Evolutionary conservation across 2,888 invertebrate genomes (phyloP).

Genomic region (Meiosimyza platycephala): DNA sequence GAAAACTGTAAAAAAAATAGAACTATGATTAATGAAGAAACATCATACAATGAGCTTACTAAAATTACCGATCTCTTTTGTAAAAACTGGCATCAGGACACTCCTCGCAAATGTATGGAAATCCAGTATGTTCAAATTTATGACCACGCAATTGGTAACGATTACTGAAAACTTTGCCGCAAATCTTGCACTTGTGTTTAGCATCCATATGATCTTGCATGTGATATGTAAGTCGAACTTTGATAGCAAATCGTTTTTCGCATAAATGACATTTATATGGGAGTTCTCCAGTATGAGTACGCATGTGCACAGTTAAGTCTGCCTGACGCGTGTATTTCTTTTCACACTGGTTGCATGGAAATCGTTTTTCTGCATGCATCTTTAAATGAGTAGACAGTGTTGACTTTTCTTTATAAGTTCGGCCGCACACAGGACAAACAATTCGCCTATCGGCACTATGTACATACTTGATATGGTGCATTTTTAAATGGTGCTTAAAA

Average conservation of each 20-base stretch:
- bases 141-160: conserved; percentile 40
- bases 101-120: conserved; percentile 38
- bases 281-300: conserved; percentile 40
- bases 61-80: conserved; percentile 22
- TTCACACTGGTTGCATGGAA: conserved; percentile 39
- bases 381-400: conserved; percentile 41
- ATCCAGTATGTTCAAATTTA: conserved; percentile 44
- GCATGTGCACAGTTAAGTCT: conserved; percentile 40
- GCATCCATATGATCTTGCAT: conserved; percentile 42
- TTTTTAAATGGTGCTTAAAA: conserved; percentile 14
- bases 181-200: conserved; percentile 41
- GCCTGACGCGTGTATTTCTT: conserved; percentile 43
- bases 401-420: conserved; percentile 22
- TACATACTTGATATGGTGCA: conserved; percentile 10
- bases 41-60: not conserved
- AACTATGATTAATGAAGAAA: not conserved
- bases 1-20: conserved; percentile 18
- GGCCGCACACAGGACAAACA: conserved; percentile 24
- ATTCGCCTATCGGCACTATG: conserved; percentile 9
- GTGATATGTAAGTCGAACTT: conserved; percentile 45
- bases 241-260: conserved; percentile 43
- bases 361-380: conserved; percentile 34
- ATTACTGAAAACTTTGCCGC: conserved; percentile 38
- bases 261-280: conserved; percentile 44
- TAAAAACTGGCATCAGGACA: conserved; percentile 17